These are phyloP conservation scores for Seriola quinqueradiata DNA, from an alignment of 2,113 vertebrate genomes.

Conservation along the genomic window DNA sequence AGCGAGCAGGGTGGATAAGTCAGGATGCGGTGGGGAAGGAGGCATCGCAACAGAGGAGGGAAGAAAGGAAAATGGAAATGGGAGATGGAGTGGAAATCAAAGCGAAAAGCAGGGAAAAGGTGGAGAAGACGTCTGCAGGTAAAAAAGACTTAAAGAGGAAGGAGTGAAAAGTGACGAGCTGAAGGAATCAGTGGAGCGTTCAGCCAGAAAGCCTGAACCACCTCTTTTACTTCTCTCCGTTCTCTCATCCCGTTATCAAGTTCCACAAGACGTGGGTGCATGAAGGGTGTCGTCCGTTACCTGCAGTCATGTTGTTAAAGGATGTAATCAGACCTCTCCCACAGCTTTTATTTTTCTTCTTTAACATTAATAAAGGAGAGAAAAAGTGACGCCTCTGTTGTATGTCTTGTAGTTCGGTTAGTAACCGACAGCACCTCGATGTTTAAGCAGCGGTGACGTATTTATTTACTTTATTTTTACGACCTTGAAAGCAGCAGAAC, in stretches of 20 bases:
- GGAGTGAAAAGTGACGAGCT: constrained; percentile 29
- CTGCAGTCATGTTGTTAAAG: background rate
- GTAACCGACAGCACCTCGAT: too few relatives aligned
- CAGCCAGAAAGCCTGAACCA: background rate
- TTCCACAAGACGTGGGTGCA: background rate
- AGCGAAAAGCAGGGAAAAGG: constrained; percentile 1
- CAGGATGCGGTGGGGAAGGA: constrained; percentile 20
- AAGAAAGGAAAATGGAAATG: constrained; percentile 37
- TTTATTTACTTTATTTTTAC: too few relatives aligned
- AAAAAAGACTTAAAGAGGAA: constrained; percentile 2
- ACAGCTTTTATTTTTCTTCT: too few relatives aligned
- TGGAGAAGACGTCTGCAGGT: background rate
- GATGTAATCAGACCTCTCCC: background rate
- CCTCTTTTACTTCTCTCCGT: background rate
- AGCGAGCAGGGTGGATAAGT: constrained; percentile 18
- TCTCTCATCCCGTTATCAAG: background rate
- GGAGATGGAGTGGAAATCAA: constrained; percentile 43
- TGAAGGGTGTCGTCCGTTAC: background rate
- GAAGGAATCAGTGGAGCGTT: constrained; percentile 22
- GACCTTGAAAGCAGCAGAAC: too few relatives aligned
- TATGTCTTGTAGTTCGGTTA: too few relatives aligned
- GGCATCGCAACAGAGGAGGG: constrained; percentile 15
- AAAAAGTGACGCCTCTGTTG: too few relatives aligned
- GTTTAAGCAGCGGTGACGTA: too few relatives aligned
- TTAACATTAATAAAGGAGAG: too few relatives aligned